Base-by-base conservation (phyloP, 2,113 vertebrate species). In the Cyprinodon variegatus region DNA sequence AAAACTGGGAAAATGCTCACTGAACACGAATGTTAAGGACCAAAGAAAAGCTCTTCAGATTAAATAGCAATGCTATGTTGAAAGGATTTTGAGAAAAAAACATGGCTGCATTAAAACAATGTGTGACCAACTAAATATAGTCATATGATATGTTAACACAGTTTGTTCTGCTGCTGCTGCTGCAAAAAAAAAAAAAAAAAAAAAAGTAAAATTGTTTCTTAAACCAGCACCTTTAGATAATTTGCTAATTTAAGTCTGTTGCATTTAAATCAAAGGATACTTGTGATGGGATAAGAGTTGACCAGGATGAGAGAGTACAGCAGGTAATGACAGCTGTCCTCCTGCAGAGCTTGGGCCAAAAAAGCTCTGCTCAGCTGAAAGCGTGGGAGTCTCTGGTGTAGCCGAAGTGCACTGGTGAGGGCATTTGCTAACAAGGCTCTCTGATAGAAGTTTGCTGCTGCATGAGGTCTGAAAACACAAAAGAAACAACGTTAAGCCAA, bases 1-100 rank as follows among this genome's bases (percentile, higher is more conserved):
- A 98, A 95, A 83, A 99, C 96, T 41, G 98, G 98, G 75, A 99
- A 99, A 86, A 99, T 98, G 91, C 97, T 99, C 97, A 99, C 98
- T 99, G 93, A 87, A 94, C 80, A 82, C 77, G 84, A 65, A 0
- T 3, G 88, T 96, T 95, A 97, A 98, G 94, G 94, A 69, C 46
- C 37, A 83, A 77, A 15, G 10, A 4, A 61, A 60, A 41, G 17
- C 1, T 48, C 4, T 10, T n/a, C 9, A 53, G 3, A 45, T 22
- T 11, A 48, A 4, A 4, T 5, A 38, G 48, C 1, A 37, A 36
- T 40, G 17, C 15, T 61, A 17, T 17, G 20, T 39, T 1, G 41
- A 41, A 41, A 41, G 43, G 7, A 40, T 36, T 37, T 39, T 17
- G 17, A 1, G 11, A 38, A 4, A 39, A 29, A 3, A 15, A 53